Conservation (phyloP, 2,888 invertebrate species). For the Leptopilina myrica region DNA sequence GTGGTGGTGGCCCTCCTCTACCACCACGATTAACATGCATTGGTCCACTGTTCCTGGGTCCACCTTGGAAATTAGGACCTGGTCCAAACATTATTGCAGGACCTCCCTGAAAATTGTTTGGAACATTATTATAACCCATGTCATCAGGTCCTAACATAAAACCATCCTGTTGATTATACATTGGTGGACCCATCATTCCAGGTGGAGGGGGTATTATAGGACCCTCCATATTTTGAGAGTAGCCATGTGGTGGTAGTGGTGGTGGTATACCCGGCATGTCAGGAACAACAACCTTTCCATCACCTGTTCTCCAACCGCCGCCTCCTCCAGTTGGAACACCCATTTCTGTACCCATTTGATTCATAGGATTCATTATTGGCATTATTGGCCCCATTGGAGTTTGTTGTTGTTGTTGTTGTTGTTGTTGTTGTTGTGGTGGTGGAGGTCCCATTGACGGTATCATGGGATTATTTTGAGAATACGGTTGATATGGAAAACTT, state of each 20-base stretch:
- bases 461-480: conserved; percentile 58
- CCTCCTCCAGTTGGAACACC: conserved; percentile 73
- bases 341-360: conserved; percentile 76
- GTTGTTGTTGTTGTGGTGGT: too few relatives aligned
- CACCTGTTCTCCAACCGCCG: conserved; percentile 75
- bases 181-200: conserved; percentile 76
- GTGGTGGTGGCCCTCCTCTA: conserved; percentile 63
- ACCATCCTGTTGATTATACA: conserved; percentile 71
- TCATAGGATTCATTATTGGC: conserved; percentile 66
- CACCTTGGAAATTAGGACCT: conserved; percentile 68
- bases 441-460: conserved; percentile 61
- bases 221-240: conserved; percentile 72
- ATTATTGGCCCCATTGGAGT: conserved; percentile 60
- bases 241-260: conserved; percentile 55
- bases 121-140: conserved; percentile 67
- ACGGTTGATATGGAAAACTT: conserved; percentile 49
- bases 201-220: conserved; percentile 71
- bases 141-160: conserved; percentile 72
- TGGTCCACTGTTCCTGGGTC: conserved; percentile 64
- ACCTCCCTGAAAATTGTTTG: conserved; percentile 68
- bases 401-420: conserved; percentile 44
- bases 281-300: conserved; percentile 77
- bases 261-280: conserved; percentile 59
- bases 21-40: conserved; percentile 72
- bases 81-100: conserved; percentile 70